These are phyloP conservation scores for Tor tambroides DNA, from an alignment of 2,113 vertebrate genomes.

Conservation along the genomic window DNA sequence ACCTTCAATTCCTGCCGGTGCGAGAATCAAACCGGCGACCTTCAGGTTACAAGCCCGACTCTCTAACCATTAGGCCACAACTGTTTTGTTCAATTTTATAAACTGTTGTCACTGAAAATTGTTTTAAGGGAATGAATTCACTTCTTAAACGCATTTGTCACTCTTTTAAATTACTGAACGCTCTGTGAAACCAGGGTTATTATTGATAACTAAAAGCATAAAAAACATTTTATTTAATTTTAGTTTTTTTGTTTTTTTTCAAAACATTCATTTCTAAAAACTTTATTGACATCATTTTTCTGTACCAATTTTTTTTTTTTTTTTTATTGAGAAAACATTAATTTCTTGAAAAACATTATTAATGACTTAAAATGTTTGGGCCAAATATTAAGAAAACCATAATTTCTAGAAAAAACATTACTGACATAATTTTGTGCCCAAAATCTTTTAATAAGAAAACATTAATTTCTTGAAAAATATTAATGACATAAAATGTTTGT, in stretches of 20 bases:
- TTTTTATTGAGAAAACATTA: neutral
- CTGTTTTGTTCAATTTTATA: neutral
- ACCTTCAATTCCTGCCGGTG: too few relatives aligned
- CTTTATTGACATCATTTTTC: neutral
- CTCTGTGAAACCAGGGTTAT: neutral
- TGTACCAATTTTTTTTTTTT: neutral
- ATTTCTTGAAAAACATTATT: neutral
- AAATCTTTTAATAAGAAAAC: neutral
- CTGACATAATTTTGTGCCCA: neutral
- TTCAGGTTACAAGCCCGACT: too few relatives aligned
- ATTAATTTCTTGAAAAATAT: neutral
- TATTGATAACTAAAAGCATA: neutral
- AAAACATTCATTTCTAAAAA: neutral
- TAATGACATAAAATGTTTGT: neutral
- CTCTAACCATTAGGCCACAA: too few relatives aligned
- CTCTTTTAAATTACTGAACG: neutral
- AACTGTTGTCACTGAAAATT: neutral
- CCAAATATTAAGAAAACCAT: neutral
- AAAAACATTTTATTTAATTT: too few relatives aligned
- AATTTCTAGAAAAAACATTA: neutral
- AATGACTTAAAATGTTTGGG: neutral
- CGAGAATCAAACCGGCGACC: too few relatives aligned
- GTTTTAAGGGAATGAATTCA: neutral
- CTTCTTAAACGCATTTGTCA: neutral
- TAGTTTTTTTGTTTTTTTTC: too few relatives aligned